Conservation (phyloP, 2,797 vertebrate genomes). For the Poeciliopsis gracilis region DNA sequence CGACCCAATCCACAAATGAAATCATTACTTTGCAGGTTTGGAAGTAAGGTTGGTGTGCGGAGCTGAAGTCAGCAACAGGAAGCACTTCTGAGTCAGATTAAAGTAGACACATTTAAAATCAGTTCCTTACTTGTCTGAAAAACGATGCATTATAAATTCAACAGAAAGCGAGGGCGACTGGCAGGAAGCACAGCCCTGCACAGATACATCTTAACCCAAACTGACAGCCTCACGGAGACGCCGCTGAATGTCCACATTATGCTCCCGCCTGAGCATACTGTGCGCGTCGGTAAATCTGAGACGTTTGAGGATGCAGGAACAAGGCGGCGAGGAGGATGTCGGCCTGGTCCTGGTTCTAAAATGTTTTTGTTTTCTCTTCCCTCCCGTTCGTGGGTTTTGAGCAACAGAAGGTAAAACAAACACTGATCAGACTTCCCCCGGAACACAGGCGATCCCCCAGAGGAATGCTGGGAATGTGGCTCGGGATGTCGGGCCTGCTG, state of each 20-base stretch:
- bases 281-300: slow-evolving; percentile 28
- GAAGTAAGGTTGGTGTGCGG: background rate
- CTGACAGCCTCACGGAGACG: slow-evolving; percentile 5
- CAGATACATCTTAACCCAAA: background rate
- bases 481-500: slow-evolving; percentile 64
- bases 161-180: background rate
- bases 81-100: background rate
- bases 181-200: slow-evolving; percentile 1
- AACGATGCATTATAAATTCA: background rate
- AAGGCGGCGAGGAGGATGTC: slow-evolving; percentile 68
- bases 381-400: slow-evolving; percentile 68
- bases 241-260: slow-evolving; percentile 33
- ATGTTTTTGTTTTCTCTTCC: slow-evolving; percentile 79
- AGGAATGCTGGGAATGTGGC: slow-evolving; percentile 79
- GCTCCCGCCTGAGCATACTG: slow-evolving; percentile 19
- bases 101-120: background rate
- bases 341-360: slow-evolving; percentile 72
- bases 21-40: background rate
- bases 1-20: background rate
- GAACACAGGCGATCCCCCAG: slow-evolving; percentile 74
- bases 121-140: background rate
- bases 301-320: slow-evolving; percentile 28
- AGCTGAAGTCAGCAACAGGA: slow-evolving; percentile 11
- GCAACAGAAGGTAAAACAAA: slow-evolving; percentile 83
- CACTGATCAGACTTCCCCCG: slow-evolving; percentile 78